Evolutionary conservation across 2,888 invertebrate genomes (phyloP), one percentile per base, ranked within the genome.

Genomic region (Leptura quadrifasciata): DNA sequence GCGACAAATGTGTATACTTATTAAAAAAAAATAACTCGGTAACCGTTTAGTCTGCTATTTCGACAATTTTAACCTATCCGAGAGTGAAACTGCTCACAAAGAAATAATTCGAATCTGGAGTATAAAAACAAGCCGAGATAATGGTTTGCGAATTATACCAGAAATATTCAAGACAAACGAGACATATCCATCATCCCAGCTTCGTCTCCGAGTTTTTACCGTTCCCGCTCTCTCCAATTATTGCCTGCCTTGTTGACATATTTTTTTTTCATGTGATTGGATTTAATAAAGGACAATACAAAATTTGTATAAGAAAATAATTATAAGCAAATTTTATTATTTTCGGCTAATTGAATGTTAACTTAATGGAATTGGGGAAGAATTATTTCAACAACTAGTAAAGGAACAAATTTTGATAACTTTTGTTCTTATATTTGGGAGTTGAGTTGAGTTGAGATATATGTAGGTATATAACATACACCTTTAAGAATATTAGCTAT

Each of bases 101-200:
- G 70, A 72, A 77, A 71, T 73, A 73, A 68, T 74, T 68, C 64
- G 55, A 54, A 68, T 71, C 74, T 67, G 67, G 65, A 47, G 74
- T 70, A 75, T 72, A 76, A 76, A 79, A 75, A 68, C 75, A 74
- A 55, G 55, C 81, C 76, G 65, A 67, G 74, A 72, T 80, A 80
- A 82, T 80, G 80, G 73, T 73, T 74, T 47, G 76, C 27, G 73
- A 82, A 81, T 83, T 80, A 78, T 76, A 57, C 60, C 61, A 77
- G 79, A 80, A 80, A 80, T 83, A 81, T 82, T 83, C 80, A 78
- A 80, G 79, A 79, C 79, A 76, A 79, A 80, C 83, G 79, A 82
- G 80, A 79, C 80, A 72, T 79, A 83, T 83, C 80, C 81, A 81
- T 83, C 83, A 83, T 80, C 77, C 75, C 68, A 58, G 74, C 57